Conservation (phyloP, 1,140 invertebrate species). For the Nylanderia fulva region DNA sequence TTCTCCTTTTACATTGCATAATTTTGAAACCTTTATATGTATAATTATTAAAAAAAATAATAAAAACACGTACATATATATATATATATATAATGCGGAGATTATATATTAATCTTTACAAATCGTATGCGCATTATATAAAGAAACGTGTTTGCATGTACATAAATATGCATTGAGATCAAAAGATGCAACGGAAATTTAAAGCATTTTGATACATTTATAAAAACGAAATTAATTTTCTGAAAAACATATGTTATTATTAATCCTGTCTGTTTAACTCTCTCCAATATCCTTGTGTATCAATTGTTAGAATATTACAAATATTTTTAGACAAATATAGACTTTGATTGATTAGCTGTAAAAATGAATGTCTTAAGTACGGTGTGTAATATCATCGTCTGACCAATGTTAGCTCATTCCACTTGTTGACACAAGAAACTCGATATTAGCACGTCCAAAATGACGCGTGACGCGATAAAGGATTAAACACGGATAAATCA, state of each 20-base stretch:
- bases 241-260: not conserved
- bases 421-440: conserved; percentile 26
- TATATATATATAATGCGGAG: not conserved
- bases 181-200: not conserved
- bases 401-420: conserved; percentile 24
- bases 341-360: conserved; percentile 23
- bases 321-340: not conserved
- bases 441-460: not conserved
- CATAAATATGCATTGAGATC: not conserved
- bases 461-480: not conserved
- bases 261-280: not conserved
- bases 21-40: not conserved
- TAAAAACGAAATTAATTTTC: not conserved
- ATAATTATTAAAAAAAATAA: not conserved
- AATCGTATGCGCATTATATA: conserved; percentile 2
- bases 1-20: too few relatives aligned
- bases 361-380: conserved; percentile 23
- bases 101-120: not conserved
- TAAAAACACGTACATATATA: not conserved
- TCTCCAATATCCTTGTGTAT: not conserved
- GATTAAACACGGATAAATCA: not conserved
- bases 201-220: not conserved
- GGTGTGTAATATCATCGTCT: not conserved
- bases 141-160: not conserved
- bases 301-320: not conserved